Evolutionary conservation across 2,113 vertebrate genomes (phyloP), one percentile per base, ranked within the genome.

Genomic region (Chamaea fasciata): DNA sequence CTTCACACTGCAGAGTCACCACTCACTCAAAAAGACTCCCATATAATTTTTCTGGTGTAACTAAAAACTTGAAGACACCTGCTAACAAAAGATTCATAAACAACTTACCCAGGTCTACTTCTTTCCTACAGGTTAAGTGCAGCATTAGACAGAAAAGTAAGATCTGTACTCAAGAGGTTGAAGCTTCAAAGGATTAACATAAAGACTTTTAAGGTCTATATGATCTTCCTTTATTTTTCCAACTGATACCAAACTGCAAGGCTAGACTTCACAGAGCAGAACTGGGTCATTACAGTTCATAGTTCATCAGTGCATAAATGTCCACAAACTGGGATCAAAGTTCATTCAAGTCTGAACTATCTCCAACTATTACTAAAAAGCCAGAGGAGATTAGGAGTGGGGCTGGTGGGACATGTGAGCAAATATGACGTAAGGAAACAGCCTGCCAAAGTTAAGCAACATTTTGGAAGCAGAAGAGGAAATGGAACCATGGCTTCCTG

Each of bases 401-500:
- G 24, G 19, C 15, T 30, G 28, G 35, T 27, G 14, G 44, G 5
- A 3, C 46, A 62, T 3, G 26, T 26, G 31, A 94, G n/a, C 9
- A 5, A 83, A 85, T 24, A 68, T 9, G 16, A 23, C 10, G 59
- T 44, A 23, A 67, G 64, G n/a, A 87, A 87, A 81, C 42, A 44
- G 17, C 39, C 60, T 59, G 30, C n/a, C 23, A 55, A 87, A 87
- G 59, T 33, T 35, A 37, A 67, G 42, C 35, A 71, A 33, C 37
- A 30, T 47, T 90, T 50, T 39, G 42, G 35, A 78, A 87, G 56
- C 56, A 55, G 44, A 2, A 84, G 7, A 41, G 59, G 12, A 41
- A 85, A 79, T 2, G 1, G 10, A 79, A 59, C 28, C 47, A 46
- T 0, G 0, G 31, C 28, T 84, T 53, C n/a, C 50, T 67, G 28